These are phyloP conservation scores for Hydraecia micacea DNA, from an alignment of 2,888 invertebrate genomes.

Conservation along the genomic window DNA sequence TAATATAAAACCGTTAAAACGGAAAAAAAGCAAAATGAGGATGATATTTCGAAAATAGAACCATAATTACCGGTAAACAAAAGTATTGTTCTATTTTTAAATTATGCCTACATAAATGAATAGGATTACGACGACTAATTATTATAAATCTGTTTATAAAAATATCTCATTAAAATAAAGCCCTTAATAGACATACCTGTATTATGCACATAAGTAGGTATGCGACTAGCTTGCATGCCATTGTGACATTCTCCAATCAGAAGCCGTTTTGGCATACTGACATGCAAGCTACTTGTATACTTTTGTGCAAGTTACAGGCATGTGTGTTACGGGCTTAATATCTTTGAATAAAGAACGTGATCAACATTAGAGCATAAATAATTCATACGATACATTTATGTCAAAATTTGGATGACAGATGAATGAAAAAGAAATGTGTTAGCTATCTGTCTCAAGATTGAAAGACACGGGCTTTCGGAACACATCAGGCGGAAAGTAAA, in stretches of 20 bases:
- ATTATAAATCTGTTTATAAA: background rate
- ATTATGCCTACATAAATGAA: background rate
- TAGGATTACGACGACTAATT: background rate
- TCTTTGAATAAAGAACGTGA: slow-evolving; percentile 2
- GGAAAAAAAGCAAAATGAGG: background rate
- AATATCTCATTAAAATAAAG: background rate
- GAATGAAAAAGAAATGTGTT: slow-evolving; percentile 49
- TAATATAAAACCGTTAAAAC: background rate
- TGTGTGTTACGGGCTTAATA: background rate
- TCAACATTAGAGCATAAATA: slow-evolving; percentile 24
- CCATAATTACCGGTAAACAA: background rate
- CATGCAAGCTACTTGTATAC: background rate
- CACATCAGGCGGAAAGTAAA: slow-evolving; percentile 45
- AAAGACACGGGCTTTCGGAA: slow-evolving; percentile 41
- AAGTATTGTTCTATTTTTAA: background rate
- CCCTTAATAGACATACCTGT: background rate
- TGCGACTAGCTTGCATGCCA: background rate
- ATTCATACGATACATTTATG: slow-evolving; percentile 42
- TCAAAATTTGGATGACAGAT: slow-evolving; percentile 57
- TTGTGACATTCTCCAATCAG: background rate
- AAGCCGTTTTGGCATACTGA: background rate
- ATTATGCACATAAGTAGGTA: background rate
- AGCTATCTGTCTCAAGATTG: slow-evolving; percentile 47
- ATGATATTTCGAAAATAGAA: slow-evolving; percentile 3
- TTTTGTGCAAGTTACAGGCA: background rate